Percentiles rank a stretch among this genome's conserved stretches.
Evolutionary conservation across 2,797 vertebrate genomes (phyloP).

Genomic region (Kryptopterus vitreolus): DNA sequence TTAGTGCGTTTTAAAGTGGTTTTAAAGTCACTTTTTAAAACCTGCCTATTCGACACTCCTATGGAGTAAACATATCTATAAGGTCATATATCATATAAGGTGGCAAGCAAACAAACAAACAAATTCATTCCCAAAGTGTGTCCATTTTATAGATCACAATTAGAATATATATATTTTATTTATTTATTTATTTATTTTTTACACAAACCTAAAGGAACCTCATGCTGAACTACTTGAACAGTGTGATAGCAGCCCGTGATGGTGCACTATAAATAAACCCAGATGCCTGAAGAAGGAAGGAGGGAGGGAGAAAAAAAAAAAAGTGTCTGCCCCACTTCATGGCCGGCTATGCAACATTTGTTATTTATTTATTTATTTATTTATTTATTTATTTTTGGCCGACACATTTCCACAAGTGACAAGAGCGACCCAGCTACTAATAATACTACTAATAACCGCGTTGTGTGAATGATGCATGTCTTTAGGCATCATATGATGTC

Average conservation of each 20-base stretch:
- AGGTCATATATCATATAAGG: constrained; percentile 5
- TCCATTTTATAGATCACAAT: no score
- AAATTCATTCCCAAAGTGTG: no score
- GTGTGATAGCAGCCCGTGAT: constrained; percentile 15
- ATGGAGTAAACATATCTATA: neutral
- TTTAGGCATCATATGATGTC: no score
- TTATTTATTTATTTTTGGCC: no score
- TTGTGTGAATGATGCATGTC: constrained; percentile 22
- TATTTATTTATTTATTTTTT: no score
- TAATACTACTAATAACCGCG: neutral
- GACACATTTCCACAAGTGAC: neutral
- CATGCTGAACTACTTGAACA: neutral
- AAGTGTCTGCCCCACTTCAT: constrained; percentile 27
- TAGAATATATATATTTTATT: no score
- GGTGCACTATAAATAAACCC: constrained; percentile 39
- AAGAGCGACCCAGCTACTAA: constrained; percentile 11
- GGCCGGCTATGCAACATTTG: constrained; percentile 25
- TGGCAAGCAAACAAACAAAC: constrained; percentile 7
- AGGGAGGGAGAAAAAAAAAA: no score
- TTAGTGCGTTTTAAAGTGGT: neutral
- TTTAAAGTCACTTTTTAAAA: no score
- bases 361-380: no score
- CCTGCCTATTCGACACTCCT: neutral
- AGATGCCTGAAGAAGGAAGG: neutral
- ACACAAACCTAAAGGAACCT: no score